Conservation (phyloP, 2,888 invertebrate genomes). For the Eledone cirrhosa region DNA sequence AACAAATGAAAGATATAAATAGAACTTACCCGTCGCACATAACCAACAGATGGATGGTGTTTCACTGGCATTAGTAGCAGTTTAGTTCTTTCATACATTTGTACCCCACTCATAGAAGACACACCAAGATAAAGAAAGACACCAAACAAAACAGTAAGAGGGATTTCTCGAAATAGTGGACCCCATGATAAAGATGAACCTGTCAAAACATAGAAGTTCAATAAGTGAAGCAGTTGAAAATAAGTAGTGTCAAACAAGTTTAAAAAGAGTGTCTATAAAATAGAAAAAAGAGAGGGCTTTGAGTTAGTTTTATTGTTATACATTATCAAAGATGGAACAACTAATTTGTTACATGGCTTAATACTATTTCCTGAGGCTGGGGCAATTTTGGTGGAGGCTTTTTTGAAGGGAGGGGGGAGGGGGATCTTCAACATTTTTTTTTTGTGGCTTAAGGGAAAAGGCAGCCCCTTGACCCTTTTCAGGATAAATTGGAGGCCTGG, state of each 20-base stretch:
- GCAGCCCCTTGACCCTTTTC: too few relatives aligned
- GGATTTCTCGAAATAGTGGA: conserved; percentile 81
- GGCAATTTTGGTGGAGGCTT: too few relatives aligned
- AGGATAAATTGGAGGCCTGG: too few relatives aligned
- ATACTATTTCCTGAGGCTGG: too few relatives aligned
- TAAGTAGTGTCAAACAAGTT: background rate
- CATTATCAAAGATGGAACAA: too few relatives aligned
- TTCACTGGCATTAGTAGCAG: conserved; percentile 94
- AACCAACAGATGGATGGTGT: conserved; percentile 90
- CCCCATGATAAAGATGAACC: conserved; percentile 80
- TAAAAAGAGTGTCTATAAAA: too few relatives aligned
- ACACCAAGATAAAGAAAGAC: conserved; percentile 88
- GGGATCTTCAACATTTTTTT: too few relatives aligned
- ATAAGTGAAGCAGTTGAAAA: background rate
- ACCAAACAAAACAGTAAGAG: conserved; percentile 96
- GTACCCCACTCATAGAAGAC: conserved; percentile 91
- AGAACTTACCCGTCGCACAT: conserved; percentile 81
- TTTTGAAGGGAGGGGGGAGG: too few relatives aligned
- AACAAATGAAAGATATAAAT: background rate
- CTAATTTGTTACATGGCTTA: too few relatives aligned
- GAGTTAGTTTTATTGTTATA: too few relatives aligned
- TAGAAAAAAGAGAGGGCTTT: too few relatives aligned
- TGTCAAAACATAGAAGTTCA: conserved; percentile 38
- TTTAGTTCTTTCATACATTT: conserved; percentile 88
- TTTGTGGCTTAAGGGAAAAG: too few relatives aligned